Conservation (phyloP, 2,797 vertebrate species). For the Schizothorax lantsangensis region DNA sequence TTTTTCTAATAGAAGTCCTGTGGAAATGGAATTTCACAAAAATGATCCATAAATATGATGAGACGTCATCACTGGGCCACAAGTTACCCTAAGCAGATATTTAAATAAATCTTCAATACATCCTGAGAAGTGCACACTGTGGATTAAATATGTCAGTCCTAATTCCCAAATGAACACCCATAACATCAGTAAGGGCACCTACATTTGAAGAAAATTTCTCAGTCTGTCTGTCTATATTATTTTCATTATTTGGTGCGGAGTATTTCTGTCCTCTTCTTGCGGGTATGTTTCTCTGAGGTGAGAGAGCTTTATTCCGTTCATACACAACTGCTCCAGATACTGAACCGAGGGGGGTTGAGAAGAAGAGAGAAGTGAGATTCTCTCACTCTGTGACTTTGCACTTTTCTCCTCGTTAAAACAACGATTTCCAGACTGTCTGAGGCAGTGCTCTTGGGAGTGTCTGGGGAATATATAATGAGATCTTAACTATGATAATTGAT, state of each 20-base stretch:
- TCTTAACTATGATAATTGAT: constrained; percentile 67
- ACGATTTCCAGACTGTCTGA: constrained; percentile 17
- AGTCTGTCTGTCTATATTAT: not conserved
- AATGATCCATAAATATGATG: not conserved
- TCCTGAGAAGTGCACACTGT: not conserved
- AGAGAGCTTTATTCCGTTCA: not conserved
- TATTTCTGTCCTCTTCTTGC: constrained; percentile 20
- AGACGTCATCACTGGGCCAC: not conserved
- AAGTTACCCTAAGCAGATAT: not conserved
- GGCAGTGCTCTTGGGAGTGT: constrained; percentile 52
- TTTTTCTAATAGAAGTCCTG: not conserved
- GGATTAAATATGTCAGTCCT: not conserved
- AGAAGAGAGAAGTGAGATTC: not conserved
- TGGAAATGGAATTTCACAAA: not conserved
- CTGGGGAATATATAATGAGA: constrained; percentile 75
- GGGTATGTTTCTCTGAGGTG: not conserved
- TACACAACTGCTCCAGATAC: constrained; percentile 21
- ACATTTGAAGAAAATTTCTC: not conserved
- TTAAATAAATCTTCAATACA: not conserved
- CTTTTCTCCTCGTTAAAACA: constrained; percentile 71
- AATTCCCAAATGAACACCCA: not conserved
- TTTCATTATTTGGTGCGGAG: constrained; percentile 9
- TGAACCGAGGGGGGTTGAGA: constrained; percentile 3
- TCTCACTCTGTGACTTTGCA: constrained; percentile 71
- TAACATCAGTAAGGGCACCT: not conserved